Conservation (phyloP, 1,140 invertebrate genomes). For the Schlechtendalia chinensis region DNA sequence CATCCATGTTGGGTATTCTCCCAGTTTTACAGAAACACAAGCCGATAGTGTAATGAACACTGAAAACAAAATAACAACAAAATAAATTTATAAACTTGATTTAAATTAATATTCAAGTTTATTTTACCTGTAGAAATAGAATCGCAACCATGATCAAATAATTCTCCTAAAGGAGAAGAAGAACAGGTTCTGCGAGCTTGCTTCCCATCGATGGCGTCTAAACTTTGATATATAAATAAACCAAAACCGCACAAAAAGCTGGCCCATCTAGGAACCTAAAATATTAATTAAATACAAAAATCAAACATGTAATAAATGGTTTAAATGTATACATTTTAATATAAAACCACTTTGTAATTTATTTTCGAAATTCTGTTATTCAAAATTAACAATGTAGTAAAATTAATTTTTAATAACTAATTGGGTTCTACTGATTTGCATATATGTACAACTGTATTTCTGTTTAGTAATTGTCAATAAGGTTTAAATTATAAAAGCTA, state of each 20-base stretch:
- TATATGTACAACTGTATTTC: no score
- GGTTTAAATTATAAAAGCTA: no score
- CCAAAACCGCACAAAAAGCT: constrained; percentile 89
- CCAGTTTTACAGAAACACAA: constrained; percentile 87
- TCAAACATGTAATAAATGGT: no score
- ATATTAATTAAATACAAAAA: no score
- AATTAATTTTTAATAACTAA: no score
- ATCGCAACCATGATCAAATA: constrained; percentile 99
- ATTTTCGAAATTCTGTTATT: no score
- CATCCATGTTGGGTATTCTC: constrained; percentile 87
- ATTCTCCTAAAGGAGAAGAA: constrained; percentile 90
- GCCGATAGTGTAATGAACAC: constrained; percentile 94
- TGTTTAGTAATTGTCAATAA: no score
- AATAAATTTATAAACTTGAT: neutral
- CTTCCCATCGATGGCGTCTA: constrained; percentile 99
- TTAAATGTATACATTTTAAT: no score
- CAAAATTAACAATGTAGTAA: no score
- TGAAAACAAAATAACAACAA: constrained; percentile 59
- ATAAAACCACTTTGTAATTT: no score
- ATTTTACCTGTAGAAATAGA: constrained; percentile 79
- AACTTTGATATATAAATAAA: constrained; percentile 95
- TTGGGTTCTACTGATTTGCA: no score
- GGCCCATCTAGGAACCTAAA: constrained; percentile 85
- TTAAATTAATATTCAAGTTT: neutral
- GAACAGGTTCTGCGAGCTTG: constrained; percentile 93